phyloP scores from a whole-genome alignment of 2,113 vertebrate species.

The Casuarius casuarius region DNA sequence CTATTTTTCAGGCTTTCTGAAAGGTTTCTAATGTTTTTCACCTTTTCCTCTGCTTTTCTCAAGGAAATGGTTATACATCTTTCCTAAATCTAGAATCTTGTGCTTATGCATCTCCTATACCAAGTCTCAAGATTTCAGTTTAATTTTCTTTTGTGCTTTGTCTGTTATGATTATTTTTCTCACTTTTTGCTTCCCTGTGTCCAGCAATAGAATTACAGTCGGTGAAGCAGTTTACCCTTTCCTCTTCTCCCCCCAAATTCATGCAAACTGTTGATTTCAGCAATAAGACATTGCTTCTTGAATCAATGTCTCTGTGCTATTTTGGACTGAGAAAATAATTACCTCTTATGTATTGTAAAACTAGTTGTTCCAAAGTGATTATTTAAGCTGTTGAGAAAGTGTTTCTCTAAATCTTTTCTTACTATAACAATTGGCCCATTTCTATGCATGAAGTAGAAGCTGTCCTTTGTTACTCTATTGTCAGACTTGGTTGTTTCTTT shows the following conservation, averaged over 20 bases:
- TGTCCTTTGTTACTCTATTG: background rate
- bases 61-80: background rate
- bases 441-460: background rate
- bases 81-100: background rate
- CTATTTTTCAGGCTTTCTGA: background rate
- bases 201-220: background rate
- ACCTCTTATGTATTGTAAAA: background rate
- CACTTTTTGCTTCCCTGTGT: background rate
- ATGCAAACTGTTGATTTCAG: background rate
- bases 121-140: background rate
- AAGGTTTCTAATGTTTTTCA: background rate
- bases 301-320: background rate
- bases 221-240: background rate
- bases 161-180: background rate
- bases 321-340: background rate
- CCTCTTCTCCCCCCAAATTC: background rate
- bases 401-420: conserved; percentile 16
- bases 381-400: conserved; percentile 25
- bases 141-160: background rate
- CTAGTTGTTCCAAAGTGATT: background rate
- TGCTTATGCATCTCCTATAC: background rate
- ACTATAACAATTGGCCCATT: background rate
- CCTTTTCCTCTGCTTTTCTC: background rate
- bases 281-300: background rate
- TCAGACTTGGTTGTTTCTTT: background rate